Evolutionary conservation across 2,888 invertebrate species (phyloP).

Genomic region (Frankliniella fusca): DNA sequence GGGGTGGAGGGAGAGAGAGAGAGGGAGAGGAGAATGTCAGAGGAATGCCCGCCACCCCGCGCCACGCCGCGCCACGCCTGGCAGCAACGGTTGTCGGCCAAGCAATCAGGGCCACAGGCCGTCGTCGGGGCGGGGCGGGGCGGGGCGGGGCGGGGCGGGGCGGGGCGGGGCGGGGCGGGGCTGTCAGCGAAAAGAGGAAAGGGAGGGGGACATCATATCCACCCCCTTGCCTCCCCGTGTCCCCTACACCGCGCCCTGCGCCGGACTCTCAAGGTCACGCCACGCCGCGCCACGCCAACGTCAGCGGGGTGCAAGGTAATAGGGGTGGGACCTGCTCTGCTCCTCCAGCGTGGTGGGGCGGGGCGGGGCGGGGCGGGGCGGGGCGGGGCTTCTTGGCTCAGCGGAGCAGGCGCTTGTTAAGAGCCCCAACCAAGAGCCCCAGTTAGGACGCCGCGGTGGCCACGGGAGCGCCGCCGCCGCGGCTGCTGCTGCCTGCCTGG

Average conservation of each 20-base stretch:
- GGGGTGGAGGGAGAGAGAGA: not conserved
- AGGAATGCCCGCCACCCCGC: too few relatives aligned
- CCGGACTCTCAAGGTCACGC: not conserved
- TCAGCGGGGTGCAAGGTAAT: not conserved
- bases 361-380: conserved; percentile 8
- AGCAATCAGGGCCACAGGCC: not conserved
- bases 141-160: not conserved
- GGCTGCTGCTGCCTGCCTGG: too few relatives aligned
- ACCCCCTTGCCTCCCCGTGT: not conserved
- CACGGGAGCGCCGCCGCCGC: not conserved
- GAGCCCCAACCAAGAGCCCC: too few relatives aligned
- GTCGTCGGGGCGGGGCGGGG: not conserved
- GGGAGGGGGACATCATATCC: not conserved
- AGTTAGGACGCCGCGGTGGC: too few relatives aligned
- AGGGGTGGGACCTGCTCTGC: not conserved
- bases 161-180: not conserved
- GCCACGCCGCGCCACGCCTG: too few relatives aligned
- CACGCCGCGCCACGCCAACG: not conserved
- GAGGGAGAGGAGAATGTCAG: not conserved
- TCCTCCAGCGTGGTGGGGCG: not conserved
- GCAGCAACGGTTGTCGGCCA: too few relatives aligned
- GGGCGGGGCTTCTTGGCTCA: not conserved
- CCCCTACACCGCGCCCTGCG: not conserved
- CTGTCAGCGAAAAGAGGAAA: not conserved
- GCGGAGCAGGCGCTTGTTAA: not conserved